Evolutionary conservation across 2,888 invertebrate species (phyloP).

Genomic region (Osedax frankpressi): DNA sequence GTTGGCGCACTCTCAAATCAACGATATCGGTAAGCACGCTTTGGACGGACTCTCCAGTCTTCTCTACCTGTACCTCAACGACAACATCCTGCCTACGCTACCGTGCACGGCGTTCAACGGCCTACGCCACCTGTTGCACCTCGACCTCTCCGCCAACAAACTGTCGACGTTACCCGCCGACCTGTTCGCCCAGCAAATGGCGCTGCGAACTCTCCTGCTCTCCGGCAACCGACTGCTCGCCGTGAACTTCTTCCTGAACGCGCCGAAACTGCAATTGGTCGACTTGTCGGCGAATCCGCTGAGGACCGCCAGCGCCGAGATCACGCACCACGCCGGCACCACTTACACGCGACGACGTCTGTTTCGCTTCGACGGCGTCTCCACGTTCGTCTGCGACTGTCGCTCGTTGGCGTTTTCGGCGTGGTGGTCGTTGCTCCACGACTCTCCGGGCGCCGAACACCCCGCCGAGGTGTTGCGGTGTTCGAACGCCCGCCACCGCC

Average conservation of each 20-base stretch:
- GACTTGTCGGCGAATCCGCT: background rate
- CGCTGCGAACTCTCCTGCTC: background rate
- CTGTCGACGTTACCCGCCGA: background rate
- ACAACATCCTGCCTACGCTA: background rate
- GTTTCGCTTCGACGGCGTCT: background rate
- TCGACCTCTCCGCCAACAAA: background rate
- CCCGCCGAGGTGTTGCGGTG: background rate
- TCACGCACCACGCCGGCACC: background rate
- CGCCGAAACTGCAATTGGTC: background rate
- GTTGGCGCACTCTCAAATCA: background rate
- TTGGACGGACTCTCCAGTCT: background rate
- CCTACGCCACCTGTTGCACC: background rate
- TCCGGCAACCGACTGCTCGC: background rate
- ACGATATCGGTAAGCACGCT: background rate
- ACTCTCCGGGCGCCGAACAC: background rate
- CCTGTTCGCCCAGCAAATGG: background rate
- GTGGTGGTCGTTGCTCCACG: background rate
- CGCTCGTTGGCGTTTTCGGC: background rate
- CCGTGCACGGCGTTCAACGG: background rate
- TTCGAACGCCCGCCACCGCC: background rate
- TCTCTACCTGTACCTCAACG: background rate
- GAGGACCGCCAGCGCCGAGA: background rate
- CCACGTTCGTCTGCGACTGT: background rate
- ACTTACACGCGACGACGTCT: background rate
- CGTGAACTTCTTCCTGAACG: background rate